Evolutionary conservation across 2,113 vertebrate genomes (phyloP).

Genomic region (Tricholaema leucomelas): DNA sequence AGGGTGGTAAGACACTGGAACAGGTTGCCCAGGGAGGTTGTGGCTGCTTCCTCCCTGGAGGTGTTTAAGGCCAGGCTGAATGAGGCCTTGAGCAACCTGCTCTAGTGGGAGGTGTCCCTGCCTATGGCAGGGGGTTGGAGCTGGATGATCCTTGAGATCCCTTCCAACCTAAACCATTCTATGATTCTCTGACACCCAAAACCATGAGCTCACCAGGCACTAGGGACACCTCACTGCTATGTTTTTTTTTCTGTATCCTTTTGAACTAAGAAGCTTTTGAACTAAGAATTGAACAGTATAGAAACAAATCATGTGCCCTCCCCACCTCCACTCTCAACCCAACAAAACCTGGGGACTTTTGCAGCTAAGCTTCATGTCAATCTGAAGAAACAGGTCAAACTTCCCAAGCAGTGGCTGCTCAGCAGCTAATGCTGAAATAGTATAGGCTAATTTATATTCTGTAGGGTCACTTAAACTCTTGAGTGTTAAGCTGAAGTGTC

Average conservation of each 20-base stretch:
- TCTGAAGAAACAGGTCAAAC: slow-evolving; percentile 20
- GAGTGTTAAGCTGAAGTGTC: slow-evolving; percentile 31
- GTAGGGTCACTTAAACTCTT: slow-evolving; percentile 18
- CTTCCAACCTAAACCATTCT: no score
- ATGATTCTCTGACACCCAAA: no score
- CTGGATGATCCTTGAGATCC: no score
- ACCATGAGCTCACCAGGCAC: not conserved
- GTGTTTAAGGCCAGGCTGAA: no score
- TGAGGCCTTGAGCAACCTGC: no score
- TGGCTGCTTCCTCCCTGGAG: no score
- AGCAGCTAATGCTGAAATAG: slow-evolving; percentile 1
- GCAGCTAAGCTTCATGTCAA: not conserved
- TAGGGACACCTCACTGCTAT: not conserved
- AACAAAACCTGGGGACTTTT: not conserved
- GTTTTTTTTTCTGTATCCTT: not conserved
- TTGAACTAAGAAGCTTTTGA: not conserved
- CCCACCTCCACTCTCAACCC: not conserved
- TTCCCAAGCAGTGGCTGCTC: not conserved
- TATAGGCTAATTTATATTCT: slow-evolving; percentile 45
- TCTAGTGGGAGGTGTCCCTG: no score
- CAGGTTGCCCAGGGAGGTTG: no score
- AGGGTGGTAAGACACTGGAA: no score
- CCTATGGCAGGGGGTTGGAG: no score
- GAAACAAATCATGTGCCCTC: not conserved
- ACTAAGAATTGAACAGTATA: not conserved